Evolutionary conservation across 2,113 vertebrate genomes (phyloP).

Genomic region (Oryzias curvinotus): DNA sequence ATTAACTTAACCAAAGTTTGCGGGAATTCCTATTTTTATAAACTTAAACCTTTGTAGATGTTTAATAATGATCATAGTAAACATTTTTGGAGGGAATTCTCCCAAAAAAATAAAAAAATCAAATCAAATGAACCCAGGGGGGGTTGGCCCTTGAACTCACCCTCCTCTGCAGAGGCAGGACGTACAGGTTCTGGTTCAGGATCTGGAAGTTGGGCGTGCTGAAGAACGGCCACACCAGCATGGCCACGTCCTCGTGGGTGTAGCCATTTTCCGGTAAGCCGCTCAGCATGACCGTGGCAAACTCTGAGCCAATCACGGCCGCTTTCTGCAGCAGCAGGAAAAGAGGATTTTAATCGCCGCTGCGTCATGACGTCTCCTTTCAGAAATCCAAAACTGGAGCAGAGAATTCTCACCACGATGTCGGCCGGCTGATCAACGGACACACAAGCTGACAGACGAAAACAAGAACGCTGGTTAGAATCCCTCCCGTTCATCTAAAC

Average conservation of each 20-base stretch:
- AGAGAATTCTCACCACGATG: slow-evolving; percentile 12
- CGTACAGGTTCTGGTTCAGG: slow-evolving; percentile 14
- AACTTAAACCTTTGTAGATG: too few species aligned
- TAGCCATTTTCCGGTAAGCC: slow-evolving; percentile 19
- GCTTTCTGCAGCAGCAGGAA: not conserved
- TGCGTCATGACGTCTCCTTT: too few species aligned
- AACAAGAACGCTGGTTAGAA: not conserved
- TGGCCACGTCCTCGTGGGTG: slow-evolving; percentile 8
- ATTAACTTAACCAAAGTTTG: too few species aligned
- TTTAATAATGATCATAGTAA: too few species aligned
- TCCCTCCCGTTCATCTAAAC: not conserved
- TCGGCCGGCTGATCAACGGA: fast-evolving
- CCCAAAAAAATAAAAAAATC: too few species aligned
- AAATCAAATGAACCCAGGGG: too few species aligned
- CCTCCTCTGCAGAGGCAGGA: slow-evolving; percentile 45
- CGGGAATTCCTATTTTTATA: too few species aligned
- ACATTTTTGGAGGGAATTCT: too few species aligned
- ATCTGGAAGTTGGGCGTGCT: not conserved
- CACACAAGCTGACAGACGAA: slow-evolving; percentile 12
- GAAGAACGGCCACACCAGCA: slow-evolving; percentile 13
- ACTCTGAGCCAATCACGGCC: fast-evolving
- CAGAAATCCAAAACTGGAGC: not conserved
- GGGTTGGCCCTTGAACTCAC: too few species aligned
- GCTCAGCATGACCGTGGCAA: slow-evolving; percentile 34
- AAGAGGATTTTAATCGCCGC: too few species aligned